These are phyloP conservation scores for Alentia gelatinosa DNA, from an alignment of 2,888 invertebrate genomes.

Conservation along the genomic window DNA sequence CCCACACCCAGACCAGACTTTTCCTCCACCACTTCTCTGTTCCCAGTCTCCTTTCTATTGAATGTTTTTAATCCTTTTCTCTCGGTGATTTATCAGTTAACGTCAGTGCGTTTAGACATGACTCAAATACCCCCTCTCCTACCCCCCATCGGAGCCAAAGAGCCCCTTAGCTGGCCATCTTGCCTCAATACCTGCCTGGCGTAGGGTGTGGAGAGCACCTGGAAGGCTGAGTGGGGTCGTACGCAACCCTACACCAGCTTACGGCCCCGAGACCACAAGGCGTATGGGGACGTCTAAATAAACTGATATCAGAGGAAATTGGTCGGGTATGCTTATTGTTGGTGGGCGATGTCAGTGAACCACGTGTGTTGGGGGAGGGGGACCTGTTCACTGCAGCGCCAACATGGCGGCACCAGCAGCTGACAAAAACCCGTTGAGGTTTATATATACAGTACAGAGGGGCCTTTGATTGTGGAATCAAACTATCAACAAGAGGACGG, in stretches of 20 bases:
- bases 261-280: not conserved
- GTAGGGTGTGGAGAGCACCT: not conserved
- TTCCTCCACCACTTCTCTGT: no score
- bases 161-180: no score
- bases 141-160: no score
- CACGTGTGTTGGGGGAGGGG: not conserved
- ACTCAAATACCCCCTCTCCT: no score
- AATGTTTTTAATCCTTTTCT: no score
- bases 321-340: slow-evolving; percentile 10
- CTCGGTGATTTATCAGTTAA: no score
- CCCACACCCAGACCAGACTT: no score
- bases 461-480: not conserved
- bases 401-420: not conserved
- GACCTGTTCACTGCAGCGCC: not conserved
- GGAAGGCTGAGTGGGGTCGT: not conserved
- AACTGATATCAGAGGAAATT: not conserved
- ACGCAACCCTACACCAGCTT: not conserved
- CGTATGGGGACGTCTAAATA: not conserved
- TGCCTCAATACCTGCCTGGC: no score
- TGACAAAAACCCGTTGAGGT: not conserved
- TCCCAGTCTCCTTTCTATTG: no score
- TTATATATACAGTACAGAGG: not conserved
- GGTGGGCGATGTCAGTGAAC: not conserved
- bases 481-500: not conserved
- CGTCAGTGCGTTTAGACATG: no score